Evolutionary conservation across 2,888 invertebrate species (phyloP).

Genomic region (Coelinius sp.): DNA sequence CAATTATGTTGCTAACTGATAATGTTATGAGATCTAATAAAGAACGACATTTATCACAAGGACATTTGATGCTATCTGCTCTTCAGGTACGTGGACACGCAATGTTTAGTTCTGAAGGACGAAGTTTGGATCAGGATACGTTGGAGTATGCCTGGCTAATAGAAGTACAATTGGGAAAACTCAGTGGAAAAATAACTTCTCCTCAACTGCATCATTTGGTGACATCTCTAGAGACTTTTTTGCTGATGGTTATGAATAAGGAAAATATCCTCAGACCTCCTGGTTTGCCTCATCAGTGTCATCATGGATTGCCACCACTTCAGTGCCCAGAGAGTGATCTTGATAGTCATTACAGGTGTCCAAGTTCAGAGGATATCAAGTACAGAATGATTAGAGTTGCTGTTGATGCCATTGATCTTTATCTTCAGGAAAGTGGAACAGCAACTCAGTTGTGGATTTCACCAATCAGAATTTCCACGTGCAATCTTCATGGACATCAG

Average conservation of each 20-base stretch:
- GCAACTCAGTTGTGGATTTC: slow-evolving; percentile 91
- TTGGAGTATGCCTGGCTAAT: slow-evolving; percentile 98
- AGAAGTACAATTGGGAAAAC: slow-evolving; percentile 93
- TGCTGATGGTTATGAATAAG: slow-evolving; percentile 86
- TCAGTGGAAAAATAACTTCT: slow-evolving; percentile 91
- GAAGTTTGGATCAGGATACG: slow-evolving; percentile 92
- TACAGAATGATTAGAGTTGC: slow-evolving; percentile 93
- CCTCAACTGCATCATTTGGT: slow-evolving; percentile 91
- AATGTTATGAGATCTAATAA: slow-evolving; percentile 79
- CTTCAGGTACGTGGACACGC: slow-evolving; percentile 94
- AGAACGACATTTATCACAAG: slow-evolving; percentile 84
- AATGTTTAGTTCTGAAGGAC: slow-evolving; percentile 94
- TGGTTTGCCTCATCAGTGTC: slow-evolving; percentile 82
- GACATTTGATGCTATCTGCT: slow-evolving; percentile 88
- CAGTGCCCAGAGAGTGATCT: slow-evolving; percentile 80
- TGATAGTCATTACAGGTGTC: slow-evolving; percentile 77
- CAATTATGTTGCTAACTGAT: slow-evolving; percentile 85
- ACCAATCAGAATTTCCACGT: slow-evolving; percentile 89
- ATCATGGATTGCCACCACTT: slow-evolving; percentile 82
- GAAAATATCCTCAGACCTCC: slow-evolving; percentile 93
- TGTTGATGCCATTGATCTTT: slow-evolving; percentile 90
- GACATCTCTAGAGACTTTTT: slow-evolving; percentile 89
- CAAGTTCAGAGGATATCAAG: slow-evolving; percentile 76
- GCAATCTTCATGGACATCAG: slow-evolving; percentile 95
- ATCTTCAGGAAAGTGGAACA: slow-evolving; percentile 90